Conservation (phyloP, 2,888 invertebrate genomes). For the Pseudeuparius sepicola region DNA sequence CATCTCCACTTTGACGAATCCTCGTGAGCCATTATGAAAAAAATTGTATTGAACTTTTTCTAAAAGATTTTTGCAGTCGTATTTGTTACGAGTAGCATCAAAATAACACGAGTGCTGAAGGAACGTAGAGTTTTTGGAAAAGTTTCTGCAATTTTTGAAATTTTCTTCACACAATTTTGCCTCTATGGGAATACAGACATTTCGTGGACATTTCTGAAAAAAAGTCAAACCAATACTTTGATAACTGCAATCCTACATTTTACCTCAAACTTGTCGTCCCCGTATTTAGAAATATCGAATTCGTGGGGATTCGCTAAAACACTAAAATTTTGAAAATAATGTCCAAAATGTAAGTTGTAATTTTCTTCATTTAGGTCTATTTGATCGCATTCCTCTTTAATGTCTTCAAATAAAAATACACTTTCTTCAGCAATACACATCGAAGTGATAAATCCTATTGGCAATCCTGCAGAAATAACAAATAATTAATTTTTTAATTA, state of each 20-base stretch:
- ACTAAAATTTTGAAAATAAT: background rate
- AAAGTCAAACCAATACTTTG: constrained; percentile 15
- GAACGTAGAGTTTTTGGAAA: constrained; percentile 21
- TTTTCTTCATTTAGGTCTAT: constrained; percentile 31
- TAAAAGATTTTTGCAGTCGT: constrained; percentile 33
- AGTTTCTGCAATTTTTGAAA: constrained; percentile 28
- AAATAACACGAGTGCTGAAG: constrained; percentile 22
- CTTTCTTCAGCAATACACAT: constrained; percentile 34
- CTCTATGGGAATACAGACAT: constrained; percentile 32
- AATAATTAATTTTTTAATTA: no score
- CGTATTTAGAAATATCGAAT: no score
- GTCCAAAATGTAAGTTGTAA: no score
- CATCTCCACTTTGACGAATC: constrained; percentile 36
- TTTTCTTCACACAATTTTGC: constrained; percentile 30
- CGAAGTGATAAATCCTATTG: constrained; percentile 31
- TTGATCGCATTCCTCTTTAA: constrained; percentile 37
- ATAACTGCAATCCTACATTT: constrained; percentile 28
- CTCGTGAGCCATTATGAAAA: constrained; percentile 39
- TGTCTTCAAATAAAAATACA: constrained; percentile 40
- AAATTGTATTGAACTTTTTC: constrained; percentile 34
- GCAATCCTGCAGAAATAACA: constrained; percentile 31
- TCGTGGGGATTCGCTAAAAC: background rate
- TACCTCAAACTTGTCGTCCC: no score
- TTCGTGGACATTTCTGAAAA: constrained; percentile 34
- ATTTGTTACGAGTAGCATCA: constrained; percentile 20